Conservation (phyloP, 2,888 invertebrate genomes). For the Hypselothyrea guttata region DNA sequence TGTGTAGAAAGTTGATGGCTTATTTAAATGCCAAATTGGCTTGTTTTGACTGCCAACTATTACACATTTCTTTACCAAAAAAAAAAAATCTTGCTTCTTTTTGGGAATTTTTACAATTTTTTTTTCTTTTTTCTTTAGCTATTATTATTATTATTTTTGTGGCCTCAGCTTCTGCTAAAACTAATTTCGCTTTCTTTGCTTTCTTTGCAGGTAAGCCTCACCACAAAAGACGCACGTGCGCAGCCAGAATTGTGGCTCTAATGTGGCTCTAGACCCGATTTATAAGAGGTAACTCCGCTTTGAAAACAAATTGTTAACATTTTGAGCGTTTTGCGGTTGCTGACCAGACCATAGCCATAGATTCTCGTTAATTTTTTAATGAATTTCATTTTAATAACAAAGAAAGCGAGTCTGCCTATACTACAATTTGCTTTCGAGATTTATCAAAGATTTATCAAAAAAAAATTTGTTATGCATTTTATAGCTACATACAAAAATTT, state of each 20-base stretch:
- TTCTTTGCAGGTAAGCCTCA: slow-evolving; percentile 59
- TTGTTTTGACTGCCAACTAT: no score
- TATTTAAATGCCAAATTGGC: slow-evolving; percentile 50
- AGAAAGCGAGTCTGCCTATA: slow-evolving; percentile 25
- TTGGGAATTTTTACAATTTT: slow-evolving; percentile 9
- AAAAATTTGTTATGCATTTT: no score
- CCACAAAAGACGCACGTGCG: slow-evolving; percentile 54
- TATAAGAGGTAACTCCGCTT: slow-evolving; percentile 62
- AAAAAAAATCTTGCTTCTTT: not conserved
- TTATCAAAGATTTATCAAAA: no score
- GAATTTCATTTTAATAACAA: slow-evolving; percentile 36
- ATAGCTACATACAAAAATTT: no score
- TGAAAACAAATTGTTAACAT: slow-evolving; percentile 66
- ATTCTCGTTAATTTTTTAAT: slow-evolving; percentile 21
- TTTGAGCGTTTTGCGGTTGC: slow-evolving; percentile 57
- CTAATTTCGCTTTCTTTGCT: slow-evolving; percentile 51
- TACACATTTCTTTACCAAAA: not conserved
- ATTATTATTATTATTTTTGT: slow-evolving; percentile 31
- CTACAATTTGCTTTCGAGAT: not conserved
- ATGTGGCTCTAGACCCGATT: slow-evolving; percentile 12
- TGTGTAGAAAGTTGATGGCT: slow-evolving; percentile 54
- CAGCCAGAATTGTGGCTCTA: slow-evolving; percentile 7
- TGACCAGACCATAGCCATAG: slow-evolving; percentile 13
- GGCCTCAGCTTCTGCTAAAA: slow-evolving; percentile 27
- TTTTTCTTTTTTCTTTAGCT: slow-evolving; percentile 14